Percentiles rank a stretch among this genome's conserved stretches.
phyloP scores from a whole-genome alignment of 1,140 invertebrate genomes.

The Zophobas morio region DNA sequence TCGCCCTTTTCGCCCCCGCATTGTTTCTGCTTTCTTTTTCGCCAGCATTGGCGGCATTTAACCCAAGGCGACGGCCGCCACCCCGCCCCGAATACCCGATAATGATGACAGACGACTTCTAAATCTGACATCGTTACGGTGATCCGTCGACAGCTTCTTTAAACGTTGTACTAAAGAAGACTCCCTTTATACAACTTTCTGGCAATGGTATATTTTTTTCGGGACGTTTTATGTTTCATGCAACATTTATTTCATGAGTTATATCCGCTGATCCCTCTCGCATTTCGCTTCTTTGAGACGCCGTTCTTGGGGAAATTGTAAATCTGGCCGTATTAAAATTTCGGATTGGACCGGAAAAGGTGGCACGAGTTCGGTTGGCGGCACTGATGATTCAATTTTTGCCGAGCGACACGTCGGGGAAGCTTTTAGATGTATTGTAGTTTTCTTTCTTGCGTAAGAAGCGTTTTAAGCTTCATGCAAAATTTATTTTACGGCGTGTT shows the following conservation, averaged over 20 bases:
- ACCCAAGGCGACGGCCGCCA: too few species aligned
- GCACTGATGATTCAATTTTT: background rate
- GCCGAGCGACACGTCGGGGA: background rate
- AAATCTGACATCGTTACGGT: background rate
- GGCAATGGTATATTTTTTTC: constrained; percentile 18
- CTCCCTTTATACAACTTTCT: background rate
- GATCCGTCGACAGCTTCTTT: constrained; percentile 14
- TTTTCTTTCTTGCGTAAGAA: background rate
- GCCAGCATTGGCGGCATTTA: too few species aligned
- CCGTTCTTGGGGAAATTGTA: too few species aligned
- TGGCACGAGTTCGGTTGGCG: background rate
- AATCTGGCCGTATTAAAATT: background rate
- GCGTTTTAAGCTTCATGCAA: constrained; percentile 20
- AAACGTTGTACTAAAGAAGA: background rate
- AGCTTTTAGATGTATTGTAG: constrained; percentile 6
- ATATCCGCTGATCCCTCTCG: constrained; percentile 25
- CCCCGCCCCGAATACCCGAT: too few species aligned
- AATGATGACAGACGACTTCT: too few species aligned
- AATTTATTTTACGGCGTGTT: background rate
- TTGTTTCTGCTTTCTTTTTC: too few species aligned
- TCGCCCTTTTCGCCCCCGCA: too few species aligned
- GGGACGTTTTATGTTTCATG: constrained; percentile 26
- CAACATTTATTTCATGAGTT: constrained; percentile 37
- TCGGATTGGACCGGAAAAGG: too few species aligned
- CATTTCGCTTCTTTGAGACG: background rate